These are phyloP conservation scores for Caranx ignobilis DNA, from an alignment of 2,113 vertebrate species.

Conservation along the genomic window DNA sequence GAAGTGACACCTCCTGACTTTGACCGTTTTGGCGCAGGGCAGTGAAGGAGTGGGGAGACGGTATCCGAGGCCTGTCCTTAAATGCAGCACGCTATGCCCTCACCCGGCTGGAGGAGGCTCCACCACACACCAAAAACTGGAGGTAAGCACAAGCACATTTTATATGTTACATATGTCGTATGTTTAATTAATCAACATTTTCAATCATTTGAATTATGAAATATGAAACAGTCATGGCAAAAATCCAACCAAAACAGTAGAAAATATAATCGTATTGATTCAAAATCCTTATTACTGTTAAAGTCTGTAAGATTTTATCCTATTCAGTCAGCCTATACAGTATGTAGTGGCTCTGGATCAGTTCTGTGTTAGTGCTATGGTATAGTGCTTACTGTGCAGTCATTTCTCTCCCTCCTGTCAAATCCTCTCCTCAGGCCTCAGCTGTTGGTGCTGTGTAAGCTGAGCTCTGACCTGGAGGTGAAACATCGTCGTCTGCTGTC, in stretches of 20 bases:
- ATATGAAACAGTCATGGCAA: not conserved
- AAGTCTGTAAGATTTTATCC: not conserved
- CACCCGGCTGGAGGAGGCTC: conserved; percentile 90
- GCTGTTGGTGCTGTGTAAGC: conserved; percentile 91
- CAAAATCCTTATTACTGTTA: no score
- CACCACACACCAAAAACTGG: conserved; percentile 99
- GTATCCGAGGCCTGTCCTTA: conserved; percentile 93
- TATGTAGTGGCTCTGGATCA: no score
- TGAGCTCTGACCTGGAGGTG: conserved; percentile 87
- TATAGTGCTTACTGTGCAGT: not conserved
- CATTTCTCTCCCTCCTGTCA: not conserved
- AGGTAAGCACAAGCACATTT: conserved; percentile 80
- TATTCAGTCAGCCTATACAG: not conserved
- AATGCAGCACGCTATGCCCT: conserved; percentile 96
- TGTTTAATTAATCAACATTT: not conserved
- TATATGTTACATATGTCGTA: no score
- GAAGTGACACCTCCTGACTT: not conserved
- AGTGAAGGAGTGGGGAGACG: conserved; percentile 97
- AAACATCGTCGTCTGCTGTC: conserved; percentile 93
- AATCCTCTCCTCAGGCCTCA: conserved; percentile 86
- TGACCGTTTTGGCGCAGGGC: conserved; percentile 82
- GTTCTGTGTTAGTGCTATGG: not conserved
- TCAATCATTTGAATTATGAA: no score
- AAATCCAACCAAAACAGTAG: not conserved
- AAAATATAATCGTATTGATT: not conserved